Conservation (phyloP, 2,888 invertebrate species). For the Globia sparganii region DNA sequence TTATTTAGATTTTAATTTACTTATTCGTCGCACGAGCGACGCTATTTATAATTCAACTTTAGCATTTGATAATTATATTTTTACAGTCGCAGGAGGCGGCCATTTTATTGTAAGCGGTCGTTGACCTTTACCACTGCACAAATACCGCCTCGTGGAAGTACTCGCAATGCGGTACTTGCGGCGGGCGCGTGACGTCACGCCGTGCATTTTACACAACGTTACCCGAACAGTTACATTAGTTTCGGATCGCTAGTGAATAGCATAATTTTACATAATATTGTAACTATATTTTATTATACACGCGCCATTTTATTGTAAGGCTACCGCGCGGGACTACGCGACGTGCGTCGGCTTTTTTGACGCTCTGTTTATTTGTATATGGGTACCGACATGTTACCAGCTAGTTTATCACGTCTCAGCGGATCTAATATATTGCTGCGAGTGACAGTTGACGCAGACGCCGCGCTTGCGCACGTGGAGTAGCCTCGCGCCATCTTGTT, state of each 20-base stretch:
- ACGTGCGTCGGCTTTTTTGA: background rate
- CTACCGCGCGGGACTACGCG: slow-evolving; percentile 40
- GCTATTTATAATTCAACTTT: slow-evolving; percentile 82
- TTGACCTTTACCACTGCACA: slow-evolving; percentile 68
- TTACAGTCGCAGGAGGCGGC: slow-evolving; percentile 73
- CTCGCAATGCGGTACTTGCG: slow-evolving; percentile 9
- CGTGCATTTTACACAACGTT: slow-evolving; percentile 82
- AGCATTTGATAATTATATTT: slow-evolving; percentile 81
- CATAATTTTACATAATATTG: slow-evolving; percentile 81
- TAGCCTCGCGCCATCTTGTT: slow-evolving; percentile 60
- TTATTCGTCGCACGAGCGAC: slow-evolving; percentile 69
- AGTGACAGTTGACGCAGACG: background rate
- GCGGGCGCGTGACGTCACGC: slow-evolving; percentile 70
- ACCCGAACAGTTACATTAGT: slow-evolving; percentile 85
- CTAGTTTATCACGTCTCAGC: slow-evolving; percentile 17
- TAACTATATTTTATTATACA: slow-evolving; percentile 77
- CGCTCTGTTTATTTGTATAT: slow-evolving; percentile 51
- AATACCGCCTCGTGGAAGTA: slow-evolving; percentile 37
- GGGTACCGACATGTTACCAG: slow-evolving; percentile 60
- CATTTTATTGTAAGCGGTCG: slow-evolving; percentile 74
- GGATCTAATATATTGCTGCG: background rate
- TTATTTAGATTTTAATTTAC: slow-evolving; percentile 80
- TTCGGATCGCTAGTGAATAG: slow-evolving; percentile 86
- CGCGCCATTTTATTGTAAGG: slow-evolving; percentile 77
- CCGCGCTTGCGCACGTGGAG: background rate